Base-by-base conservation (phyloP, 2,888 invertebrate species). In the Drosophila testacea region DNA sequence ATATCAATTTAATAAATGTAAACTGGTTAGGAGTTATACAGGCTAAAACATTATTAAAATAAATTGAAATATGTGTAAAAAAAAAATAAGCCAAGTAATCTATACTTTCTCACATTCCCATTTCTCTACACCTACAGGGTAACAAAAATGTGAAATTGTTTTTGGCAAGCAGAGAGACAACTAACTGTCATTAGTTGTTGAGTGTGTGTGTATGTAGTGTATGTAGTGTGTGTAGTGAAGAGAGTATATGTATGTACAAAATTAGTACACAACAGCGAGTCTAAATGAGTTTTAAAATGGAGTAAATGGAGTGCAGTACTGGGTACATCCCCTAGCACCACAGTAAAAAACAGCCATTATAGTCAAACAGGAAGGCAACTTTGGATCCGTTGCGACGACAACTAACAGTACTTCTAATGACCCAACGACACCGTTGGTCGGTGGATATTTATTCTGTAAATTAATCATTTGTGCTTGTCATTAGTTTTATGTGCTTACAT, bases 231-330 rank as follows among this genome's bases (percentile, higher is more conserved):
- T 22, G 22, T 22, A 22, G 22, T 1, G 22, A 22, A 22, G 22
- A 22, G 1, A 32, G 32, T 32, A 39, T 16, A 38, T 28, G 7
- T 16, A 30, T 34, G 30, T 46, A 13, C 27, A 83, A 74, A 85
- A 67, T 62, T 59, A 65, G 69, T 69, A 51, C 65, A 76, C 56
- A 50, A 50, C 36, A 50, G 27, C 50, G 28, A 46, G 27, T 55
- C 75, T 39, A 85, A 85, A 84, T 83, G 76, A 74, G 76, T 77
- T 86, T 81, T 73, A 88, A 85, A 85, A 86, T 85, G 83, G 79
- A 88, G 88, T 83, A 85, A 88, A 77, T 78, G 82, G 78, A 72
- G 74, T 73, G 69, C 63, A 36, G 32, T 32, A 9, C 32, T 9
- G 32, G 9, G 16, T 56, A 42, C 61, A 62, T 32, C 57, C 56